phyloP scores from a whole-genome alignment of 2,113 vertebrate genomes.

The Microtus ochrogaster region DNA sequence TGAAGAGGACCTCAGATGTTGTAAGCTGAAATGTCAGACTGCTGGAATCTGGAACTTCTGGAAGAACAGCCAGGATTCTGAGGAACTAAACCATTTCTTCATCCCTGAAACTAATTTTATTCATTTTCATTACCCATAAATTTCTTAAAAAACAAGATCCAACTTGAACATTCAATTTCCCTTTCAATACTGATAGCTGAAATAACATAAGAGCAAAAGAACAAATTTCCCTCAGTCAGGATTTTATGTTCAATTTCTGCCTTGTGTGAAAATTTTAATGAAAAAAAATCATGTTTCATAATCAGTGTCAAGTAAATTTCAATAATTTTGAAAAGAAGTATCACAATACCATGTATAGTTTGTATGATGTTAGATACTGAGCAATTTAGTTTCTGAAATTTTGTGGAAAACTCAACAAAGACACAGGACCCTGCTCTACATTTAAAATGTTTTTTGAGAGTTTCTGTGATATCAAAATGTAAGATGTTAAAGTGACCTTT shows the following conservation, averaged over 20 bases:
- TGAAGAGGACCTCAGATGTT: neutral
- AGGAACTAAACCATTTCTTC: neutral
- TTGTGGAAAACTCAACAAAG: neutral
- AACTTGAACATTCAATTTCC: neutral
- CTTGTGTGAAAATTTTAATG: neutral
- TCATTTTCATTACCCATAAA: neutral
- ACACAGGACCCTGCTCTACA: neutral
- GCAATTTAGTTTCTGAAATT: neutral
- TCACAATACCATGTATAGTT: neutral
- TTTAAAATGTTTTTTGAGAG: neutral
- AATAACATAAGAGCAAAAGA: neutral
- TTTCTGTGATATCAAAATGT: neutral
- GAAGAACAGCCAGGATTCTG: neutral
- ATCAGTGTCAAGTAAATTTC: neutral
- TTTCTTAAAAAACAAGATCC: neutral
- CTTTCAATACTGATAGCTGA: neutral
- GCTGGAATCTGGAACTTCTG: neutral
- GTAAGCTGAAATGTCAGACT: neutral
- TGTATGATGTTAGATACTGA: neutral
- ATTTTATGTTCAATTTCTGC: neutral
- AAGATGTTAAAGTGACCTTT: neutral
- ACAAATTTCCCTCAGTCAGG: neutral
- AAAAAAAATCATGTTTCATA: neutral
- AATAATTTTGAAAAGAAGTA: neutral
- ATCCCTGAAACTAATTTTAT: neutral